Conservation (phyloP, 2,113 vertebrate genomes). For the Nicator chloris region DNA sequence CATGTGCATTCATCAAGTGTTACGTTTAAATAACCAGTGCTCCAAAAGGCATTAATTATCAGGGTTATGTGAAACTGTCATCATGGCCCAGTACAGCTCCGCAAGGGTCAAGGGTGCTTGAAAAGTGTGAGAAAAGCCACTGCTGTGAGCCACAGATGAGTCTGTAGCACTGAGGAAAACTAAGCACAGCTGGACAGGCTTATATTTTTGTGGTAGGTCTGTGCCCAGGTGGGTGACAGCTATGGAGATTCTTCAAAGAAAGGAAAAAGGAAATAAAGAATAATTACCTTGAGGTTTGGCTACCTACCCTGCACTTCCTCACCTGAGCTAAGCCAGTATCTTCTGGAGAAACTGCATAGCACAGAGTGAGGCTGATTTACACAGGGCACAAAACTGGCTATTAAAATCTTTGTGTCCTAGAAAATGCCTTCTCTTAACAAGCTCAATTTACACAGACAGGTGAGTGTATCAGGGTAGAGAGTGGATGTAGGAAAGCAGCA, state of each 20-base stretch:
- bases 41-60: not conserved
- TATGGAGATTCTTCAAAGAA: not conserved
- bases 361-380: not conserved
- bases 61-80: not conserved
- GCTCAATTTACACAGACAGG: not conserved
- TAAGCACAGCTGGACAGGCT: not conserved
- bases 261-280: not conserved
- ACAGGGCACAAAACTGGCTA: not conserved
- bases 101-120: not conserved
- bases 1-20: not conserved
- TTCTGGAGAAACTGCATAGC: not conserved
- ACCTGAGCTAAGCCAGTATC: not conserved
- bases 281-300: not conserved
- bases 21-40: not conserved
- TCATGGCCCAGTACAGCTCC: not conserved
- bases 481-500: not conserved
- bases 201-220: not conserved
- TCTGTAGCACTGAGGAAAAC: not conserved
- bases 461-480: not conserved
- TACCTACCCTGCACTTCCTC: not conserved
- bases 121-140: not conserved
- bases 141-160: not conserved
- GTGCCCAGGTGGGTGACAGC: not conserved
- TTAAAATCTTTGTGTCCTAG: slow-evolving; percentile 1
- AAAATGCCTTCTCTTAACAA: slow-evolving; percentile 18